Percentiles rank a stretch among this genome's conserved stretches.
Conservation (phyloP, 1,140 invertebrate species). For the Zaprionus vittiger region DNA sequence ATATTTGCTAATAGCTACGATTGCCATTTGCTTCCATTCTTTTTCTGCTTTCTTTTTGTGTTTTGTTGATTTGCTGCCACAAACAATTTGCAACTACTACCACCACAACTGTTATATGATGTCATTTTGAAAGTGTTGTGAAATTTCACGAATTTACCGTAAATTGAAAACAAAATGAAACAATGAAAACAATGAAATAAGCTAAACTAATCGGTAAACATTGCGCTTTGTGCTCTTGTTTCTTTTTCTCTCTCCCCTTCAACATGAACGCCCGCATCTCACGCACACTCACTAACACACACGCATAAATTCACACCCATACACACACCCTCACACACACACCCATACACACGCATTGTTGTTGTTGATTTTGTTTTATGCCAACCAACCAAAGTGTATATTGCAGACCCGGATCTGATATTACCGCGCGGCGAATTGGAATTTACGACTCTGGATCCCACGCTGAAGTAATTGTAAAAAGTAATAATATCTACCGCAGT, state of each 20-base stretch:
- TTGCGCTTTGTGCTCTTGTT: slow-evolving; percentile 58
- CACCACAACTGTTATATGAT: slow-evolving; percentile 52
- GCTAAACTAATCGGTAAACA: slow-evolving; percentile 75
- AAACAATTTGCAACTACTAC: slow-evolving; percentile 66
- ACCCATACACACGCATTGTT: slow-evolving; percentile 45
- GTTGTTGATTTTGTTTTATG: slow-evolving; percentile 79
- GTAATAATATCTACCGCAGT: slow-evolving; percentile 70
- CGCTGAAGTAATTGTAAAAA: slow-evolving; percentile 84
- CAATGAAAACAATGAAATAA: slow-evolving; percentile 48
- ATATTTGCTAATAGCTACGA: slow-evolving; percentile 70
- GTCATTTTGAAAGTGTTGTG: slow-evolving; percentile 76
- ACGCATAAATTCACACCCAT: slow-evolving; percentile 34
- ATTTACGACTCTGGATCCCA: slow-evolving; percentile 84
- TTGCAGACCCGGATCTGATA: slow-evolving; percentile 85
- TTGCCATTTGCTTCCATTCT: slow-evolving; percentile 33
- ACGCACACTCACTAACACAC: slow-evolving; percentile 25
- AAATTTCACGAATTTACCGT: slow-evolving; percentile 45
- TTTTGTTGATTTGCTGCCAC: slow-evolving; percentile 63
- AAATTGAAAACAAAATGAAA: slow-evolving; percentile 9
- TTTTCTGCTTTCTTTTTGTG: background rate
- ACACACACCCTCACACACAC: slow-evolving; percentile 9
- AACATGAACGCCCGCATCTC: slow-evolving; percentile 1
- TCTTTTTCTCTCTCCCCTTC: slow-evolving; percentile 22
- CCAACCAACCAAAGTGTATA: slow-evolving; percentile 84
- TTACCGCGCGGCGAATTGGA: slow-evolving; percentile 84